phyloP scores from a whole-genome alignment of 2,888 invertebrate genomes.

The Palloptera scutellata region DNA sequence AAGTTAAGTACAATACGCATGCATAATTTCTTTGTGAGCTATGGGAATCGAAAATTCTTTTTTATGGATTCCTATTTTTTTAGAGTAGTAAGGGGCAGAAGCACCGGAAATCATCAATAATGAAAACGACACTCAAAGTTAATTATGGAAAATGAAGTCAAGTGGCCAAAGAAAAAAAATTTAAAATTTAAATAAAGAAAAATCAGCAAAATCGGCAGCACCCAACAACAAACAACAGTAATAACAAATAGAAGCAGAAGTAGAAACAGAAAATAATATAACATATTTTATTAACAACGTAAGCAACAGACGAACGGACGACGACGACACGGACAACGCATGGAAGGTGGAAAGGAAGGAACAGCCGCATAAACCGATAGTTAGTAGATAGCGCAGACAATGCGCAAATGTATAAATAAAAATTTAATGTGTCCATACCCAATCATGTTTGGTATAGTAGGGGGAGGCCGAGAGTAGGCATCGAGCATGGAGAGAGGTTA shows the following conservation, averaged over 20 bases:
- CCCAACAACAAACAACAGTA: too few relatives aligned
- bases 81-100: not conserved
- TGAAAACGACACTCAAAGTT: not conserved
- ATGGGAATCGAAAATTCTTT: too few relatives aligned
- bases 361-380: not conserved
- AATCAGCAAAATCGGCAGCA: not conserved
- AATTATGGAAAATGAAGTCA: not conserved
- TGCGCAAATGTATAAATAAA: not conserved
- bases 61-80: not conserved
- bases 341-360: not conserved
- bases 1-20: too few relatives aligned
- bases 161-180: not conserved
- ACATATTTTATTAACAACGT: not conserved
- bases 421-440: too few relatives aligned
- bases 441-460: too few relatives aligned
- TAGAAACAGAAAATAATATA: not conserved
- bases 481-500: too few relatives aligned
- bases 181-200: not conserved
- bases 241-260: not conserved
- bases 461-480: too few relatives aligned
- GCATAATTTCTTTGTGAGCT: too few relatives aligned
- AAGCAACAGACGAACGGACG: not conserved
- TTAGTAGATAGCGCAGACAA: not conserved
- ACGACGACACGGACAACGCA: not conserved
- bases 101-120: not conserved